These are phyloP conservation scores for Eulemur rubriventer DNA, from an alignment of 2,797 vertebrate genomes.

Conservation along the genomic window DNA sequence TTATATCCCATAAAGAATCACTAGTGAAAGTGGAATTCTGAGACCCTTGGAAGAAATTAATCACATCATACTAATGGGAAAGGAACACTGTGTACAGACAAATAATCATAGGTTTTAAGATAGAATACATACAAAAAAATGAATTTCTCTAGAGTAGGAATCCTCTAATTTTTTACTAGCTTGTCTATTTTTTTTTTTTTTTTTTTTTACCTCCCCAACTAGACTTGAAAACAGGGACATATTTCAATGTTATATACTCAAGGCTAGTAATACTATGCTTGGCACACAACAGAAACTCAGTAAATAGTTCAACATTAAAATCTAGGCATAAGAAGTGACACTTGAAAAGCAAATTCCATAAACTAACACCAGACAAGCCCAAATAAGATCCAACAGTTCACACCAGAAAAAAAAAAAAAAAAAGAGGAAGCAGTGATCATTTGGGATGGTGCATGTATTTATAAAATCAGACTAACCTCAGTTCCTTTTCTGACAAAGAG, in stretches of 20 bases:
- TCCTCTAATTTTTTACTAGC: neutral
- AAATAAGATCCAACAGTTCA: neutral
- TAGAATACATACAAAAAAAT: neutral
- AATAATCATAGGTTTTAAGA: neutral
- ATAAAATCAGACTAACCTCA: neutral
- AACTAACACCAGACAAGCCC: neutral
- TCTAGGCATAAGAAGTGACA: neutral
- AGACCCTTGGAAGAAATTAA: slow-evolving; percentile 1
- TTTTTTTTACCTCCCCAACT: neutral
- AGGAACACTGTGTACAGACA: neutral
- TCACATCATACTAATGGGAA: neutral
- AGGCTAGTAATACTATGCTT: neutral
- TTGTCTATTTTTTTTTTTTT: neutral
- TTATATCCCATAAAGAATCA: neutral
- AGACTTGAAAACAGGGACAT: neutral
- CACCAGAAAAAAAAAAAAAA: slow-evolving; percentile 42
- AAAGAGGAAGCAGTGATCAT: neutral
- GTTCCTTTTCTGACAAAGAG: neutral
- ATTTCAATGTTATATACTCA: neutral
- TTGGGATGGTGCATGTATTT: neutral
- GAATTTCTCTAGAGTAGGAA: slow-evolving; percentile 17
- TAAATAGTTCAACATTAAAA: slow-evolving; percentile 44
- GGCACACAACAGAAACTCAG: neutral
- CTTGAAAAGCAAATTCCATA: slow-evolving; percentile 31
- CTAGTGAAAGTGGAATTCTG: slow-evolving; percentile 21